phyloP scores from a whole-genome alignment of 1,140 invertebrate species.

The Caenorhabditis brenneri region DNA sequence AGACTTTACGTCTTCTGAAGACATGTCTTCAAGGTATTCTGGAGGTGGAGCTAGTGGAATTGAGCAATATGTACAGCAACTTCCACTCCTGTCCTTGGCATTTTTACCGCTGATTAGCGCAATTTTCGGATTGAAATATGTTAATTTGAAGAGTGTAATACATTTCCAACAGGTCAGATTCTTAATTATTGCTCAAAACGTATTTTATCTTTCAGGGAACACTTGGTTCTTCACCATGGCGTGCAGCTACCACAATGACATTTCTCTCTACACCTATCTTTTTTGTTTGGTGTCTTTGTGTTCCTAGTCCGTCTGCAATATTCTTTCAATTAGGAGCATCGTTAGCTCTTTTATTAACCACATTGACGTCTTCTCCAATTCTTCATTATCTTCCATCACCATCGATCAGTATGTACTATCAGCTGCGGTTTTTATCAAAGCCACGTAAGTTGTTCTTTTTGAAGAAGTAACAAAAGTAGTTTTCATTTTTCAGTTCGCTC shows the following conservation, averaged over 20 bases:
- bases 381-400: constrained; percentile 50
- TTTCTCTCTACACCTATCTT: constrained; percentile 37
- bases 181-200: too few relatives aligned
- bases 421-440: constrained; percentile 12
- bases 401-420: constrained; percentile 27
- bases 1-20: constrained; percentile 36
- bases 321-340: constrained; percentile 46
- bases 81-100: constrained; percentile 23
- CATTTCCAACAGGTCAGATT: constrained; percentile 47
- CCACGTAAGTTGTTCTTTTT: constrained; percentile 27
- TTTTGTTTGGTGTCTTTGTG: constrained; percentile 43
- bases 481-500: constrained; percentile 38
- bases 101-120: constrained; percentile 29
- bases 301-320: constrained; percentile 9
- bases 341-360: constrained; percentile 16
- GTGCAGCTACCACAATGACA: constrained; percentile 42
- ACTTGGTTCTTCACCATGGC: constrained; percentile 45
- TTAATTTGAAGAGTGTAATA: constrained; percentile 45
- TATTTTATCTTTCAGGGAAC: constrained; percentile 10
- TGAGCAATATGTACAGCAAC: constrained; percentile 39
- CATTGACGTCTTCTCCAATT: constrained; percentile 37
- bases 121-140: constrained; percentile 37
- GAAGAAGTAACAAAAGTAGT: background rate
- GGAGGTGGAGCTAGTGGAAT: constrained; percentile 1
- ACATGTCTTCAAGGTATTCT: constrained; percentile 29